Evolutionary conservation across 2,888 invertebrate species (phyloP).

Genomic region (Macrostomum cliftonense): DNA sequence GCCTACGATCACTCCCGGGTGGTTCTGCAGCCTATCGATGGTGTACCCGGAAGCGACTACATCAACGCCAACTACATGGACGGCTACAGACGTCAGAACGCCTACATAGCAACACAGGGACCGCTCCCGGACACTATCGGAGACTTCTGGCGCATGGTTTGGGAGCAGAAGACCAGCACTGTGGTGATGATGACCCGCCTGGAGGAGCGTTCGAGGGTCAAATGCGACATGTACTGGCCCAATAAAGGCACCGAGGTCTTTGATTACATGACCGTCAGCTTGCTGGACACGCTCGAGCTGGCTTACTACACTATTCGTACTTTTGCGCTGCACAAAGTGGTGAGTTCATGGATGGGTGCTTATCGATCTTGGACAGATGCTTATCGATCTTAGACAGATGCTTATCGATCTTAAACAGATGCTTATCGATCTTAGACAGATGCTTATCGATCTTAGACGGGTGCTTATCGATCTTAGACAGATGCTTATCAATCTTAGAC

Average conservation of each 20-base stretch:
- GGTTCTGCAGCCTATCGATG: conserved; percentile 69
- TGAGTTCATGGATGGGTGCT: too few species aligned
- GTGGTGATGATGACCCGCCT: conserved; percentile 99
- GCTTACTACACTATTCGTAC: conserved; percentile 95
- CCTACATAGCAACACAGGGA: conserved; percentile 92
- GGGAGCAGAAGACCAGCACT: conserved; percentile 79
- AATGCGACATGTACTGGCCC: conserved; percentile 82
- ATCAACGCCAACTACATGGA: conserved; percentile 98
- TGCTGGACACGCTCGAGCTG: conserved; percentile 81
- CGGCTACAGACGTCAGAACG: conserved; percentile 90
- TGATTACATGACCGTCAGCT: conserved; percentile 59
- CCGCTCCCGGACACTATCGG: conserved; percentile 88
- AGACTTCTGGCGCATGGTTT: conserved; percentile 98
- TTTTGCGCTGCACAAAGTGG: conserved; percentile 41
- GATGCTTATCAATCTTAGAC: too few species aligned
- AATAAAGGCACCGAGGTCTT: conserved; percentile 78
- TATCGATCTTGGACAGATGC: too few species aligned
- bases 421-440: too few species aligned
- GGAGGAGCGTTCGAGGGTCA: conserved; percentile 73
- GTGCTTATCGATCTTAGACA: too few species aligned
- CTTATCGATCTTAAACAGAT: too few species aligned
- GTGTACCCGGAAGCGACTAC: conserved; percentile 76
- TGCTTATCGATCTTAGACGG: too few species aligned
- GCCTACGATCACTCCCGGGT: conserved; percentile 95
- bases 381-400: too few species aligned